A percentile compares a stretch with the other conserved stretches of the same genome.
Conservation (phyloP, 2,113 vertebrate species). For the Lathamus discolor region DNA sequence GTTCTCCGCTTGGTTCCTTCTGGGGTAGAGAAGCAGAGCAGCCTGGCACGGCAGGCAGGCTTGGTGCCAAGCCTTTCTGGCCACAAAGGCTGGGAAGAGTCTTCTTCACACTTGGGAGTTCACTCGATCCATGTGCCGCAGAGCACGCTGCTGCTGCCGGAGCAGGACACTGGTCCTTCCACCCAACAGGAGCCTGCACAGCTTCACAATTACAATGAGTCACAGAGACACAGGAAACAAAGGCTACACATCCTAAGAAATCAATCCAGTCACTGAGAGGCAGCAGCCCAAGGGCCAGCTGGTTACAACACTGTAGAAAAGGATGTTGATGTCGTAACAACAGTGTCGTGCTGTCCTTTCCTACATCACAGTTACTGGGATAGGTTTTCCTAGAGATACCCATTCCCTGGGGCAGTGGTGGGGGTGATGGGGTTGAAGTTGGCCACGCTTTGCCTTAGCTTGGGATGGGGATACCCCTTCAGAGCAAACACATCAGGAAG, state of each 20-base stretch:
- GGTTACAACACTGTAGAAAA: not conserved
- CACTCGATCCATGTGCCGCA: not conserved
- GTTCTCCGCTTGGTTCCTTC: not conserved
- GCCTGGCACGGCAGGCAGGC: not conserved
- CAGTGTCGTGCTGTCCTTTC: not conserved
- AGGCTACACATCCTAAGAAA: not conserved
- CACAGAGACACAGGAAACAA: not conserved
- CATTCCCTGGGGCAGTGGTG: rapidly evolving
- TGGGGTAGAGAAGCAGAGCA: not conserved
- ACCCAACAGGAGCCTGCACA: not conserved
- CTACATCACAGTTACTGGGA: not conserved
- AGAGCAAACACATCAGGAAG: not conserved
- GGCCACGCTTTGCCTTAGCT: rapidly evolving
- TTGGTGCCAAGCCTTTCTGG: not conserved
- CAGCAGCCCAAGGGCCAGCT: not conserved
- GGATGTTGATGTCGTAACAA: not conserved
- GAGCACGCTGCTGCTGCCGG: not conserved
- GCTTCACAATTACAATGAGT: not conserved
- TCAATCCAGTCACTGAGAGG: not conserved
- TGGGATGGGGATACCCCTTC: rapidly evolving
- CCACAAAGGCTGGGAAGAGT: not conserved
- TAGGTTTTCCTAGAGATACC: not conserved
- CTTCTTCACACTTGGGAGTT: not conserved
- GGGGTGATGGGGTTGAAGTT: not conserved
- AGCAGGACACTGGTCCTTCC: not conserved